Conservation (phyloP, 2,113 vertebrate genomes). For the Heterocephalus glaber region DNA sequence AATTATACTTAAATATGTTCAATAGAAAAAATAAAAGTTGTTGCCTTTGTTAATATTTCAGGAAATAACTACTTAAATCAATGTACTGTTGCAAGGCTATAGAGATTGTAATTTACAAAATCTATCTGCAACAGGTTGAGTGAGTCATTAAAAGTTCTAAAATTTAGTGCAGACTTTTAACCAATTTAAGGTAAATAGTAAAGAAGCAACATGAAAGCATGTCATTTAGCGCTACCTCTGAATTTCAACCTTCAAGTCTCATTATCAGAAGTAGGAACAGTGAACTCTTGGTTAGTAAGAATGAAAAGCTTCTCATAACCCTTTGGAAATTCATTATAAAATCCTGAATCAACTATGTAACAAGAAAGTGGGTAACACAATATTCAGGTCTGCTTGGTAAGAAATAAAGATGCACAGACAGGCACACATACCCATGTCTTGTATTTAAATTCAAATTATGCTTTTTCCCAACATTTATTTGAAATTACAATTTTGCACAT, state of each 20-base stretch:
- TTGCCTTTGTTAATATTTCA: slow-evolving; percentile 44
- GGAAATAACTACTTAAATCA: background rate
- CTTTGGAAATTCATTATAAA: slow-evolving; percentile 18
- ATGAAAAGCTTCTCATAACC: background rate
- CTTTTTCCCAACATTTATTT: background rate
- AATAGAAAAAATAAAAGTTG: slow-evolving; percentile 1
- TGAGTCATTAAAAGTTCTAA: background rate
- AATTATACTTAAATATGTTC: slow-evolving; percentile 51
- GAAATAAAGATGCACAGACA: background rate
- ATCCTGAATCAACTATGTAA: background rate
- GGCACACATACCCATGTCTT: background rate
- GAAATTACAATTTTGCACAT: background rate
- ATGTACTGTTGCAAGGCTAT: background rate
- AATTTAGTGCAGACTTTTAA: background rate
- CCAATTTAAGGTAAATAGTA: background rate
- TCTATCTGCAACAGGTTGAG: background rate
- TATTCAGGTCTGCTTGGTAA: background rate
- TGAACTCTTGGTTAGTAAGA: background rate
- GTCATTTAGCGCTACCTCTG: background rate
- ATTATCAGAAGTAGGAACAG: background rate
- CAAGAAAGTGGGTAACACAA: background rate
- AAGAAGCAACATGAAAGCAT: background rate
- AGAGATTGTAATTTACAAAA: background rate
- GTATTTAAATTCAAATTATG: background rate
- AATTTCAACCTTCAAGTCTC: background rate